Base-by-base conservation (phyloP, 2,888 invertebrate genomes). In the Zaprionus lineosus region DNA sequence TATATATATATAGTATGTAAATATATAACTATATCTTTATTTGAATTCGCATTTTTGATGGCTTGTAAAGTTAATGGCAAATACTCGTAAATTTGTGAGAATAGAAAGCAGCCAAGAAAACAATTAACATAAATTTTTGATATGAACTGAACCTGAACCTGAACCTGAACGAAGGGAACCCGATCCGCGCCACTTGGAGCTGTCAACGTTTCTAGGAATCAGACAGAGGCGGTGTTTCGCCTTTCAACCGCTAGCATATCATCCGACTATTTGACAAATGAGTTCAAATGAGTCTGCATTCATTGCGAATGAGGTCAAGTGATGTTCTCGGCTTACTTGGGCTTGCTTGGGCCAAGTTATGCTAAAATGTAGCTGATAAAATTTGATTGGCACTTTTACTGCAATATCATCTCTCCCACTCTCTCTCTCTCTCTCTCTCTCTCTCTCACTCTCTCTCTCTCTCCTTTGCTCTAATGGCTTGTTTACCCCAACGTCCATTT, bases 61-160 rank as follows among this genome's bases (percentile, higher is more conserved):
- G 55, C 34, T 12, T 11, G 39, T 29, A 26, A 66, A 41, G 31
- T 36, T 37, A 19, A 16, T 24, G 51, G 12, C 19, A 46, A 21
- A 66, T 12, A n/a, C n/a, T n/a, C n/a, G n/a, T n/a, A 19, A 21
- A 1, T 33, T 46, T 31, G n/a, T n/a, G 5, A 14, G 24, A 82
- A 73, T 73, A 78, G 78, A 78, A 78, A 82, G 83, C 60, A 51
- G 48, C 50, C n/a, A n/a, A n/a, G 14, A 47, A 53, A 74, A 68
- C 59, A 58, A 82, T 74, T 73, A 73, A 74, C 78, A 78, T 82
- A 78, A 69, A 56, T 50, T 66, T 53, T 53, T 62, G 41, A 64
- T 58, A 56, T 57, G 44, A 53, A 46, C 48, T 47, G 31, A 67
- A 39, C n/a, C 29, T 21, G 12, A 48, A 34, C 31, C 18, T 21